Percentiles rank a stretch among this genome's conserved stretches.
phyloP scores from a whole-genome alignment of 1,140 invertebrate species.

The Drosophila serrata region DNA sequence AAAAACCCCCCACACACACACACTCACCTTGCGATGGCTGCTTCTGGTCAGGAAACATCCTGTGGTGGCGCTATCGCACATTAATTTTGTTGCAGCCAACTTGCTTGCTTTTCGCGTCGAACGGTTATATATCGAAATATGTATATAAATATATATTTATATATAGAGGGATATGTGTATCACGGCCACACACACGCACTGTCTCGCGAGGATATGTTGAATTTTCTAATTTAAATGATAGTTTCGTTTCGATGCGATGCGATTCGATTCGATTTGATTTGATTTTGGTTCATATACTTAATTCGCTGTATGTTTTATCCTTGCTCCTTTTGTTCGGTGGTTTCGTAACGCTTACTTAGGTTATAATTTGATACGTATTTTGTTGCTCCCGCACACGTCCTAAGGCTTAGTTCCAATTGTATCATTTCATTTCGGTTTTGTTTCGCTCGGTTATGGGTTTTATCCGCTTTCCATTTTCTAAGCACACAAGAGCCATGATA shows the following conservation, averaged over 20 bases:
- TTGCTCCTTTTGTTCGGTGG: slow-evolving; percentile 56
- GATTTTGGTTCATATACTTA: slow-evolving; percentile 41
- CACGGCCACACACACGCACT: slow-evolving; percentile 14
- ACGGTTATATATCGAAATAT: slow-evolving; percentile 41
- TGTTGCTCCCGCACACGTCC: slow-evolving; percentile 65
- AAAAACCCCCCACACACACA: slow-evolving; percentile 18
- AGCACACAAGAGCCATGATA: slow-evolving; percentile 66
- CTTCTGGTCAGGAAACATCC: slow-evolving; percentile 89
- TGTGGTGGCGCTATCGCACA: slow-evolving; percentile 89
- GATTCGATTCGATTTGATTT: slow-evolving; percentile 26
- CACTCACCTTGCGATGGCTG: slow-evolving; percentile 87
- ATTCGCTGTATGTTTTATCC: slow-evolving; percentile 51
- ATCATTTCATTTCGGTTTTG: slow-evolving; percentile 59
- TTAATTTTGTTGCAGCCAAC: slow-evolving; percentile 86
- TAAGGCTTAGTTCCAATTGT: slow-evolving; percentile 67
- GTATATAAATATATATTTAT: slow-evolving; percentile 20
- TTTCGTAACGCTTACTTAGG: slow-evolving; percentile 62
- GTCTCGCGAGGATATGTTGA: slow-evolving; percentile 24
- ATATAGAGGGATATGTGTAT: slow-evolving; percentile 21
- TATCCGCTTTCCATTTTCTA: slow-evolving; percentile 69
- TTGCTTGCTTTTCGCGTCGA: slow-evolving; percentile 35
- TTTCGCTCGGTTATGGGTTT: slow-evolving; percentile 41
- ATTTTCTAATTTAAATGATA: slow-evolving; percentile 67
- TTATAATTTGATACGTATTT: slow-evolving; percentile 77
- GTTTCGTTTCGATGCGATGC: slow-evolving; percentile 36